Evolutionary conservation across 35 echinoderm and acorn worm species (phyloP), one percentile per base, ranked within the genome.

Genomic region (Strongylocentrotus purpuratus): DNA sequence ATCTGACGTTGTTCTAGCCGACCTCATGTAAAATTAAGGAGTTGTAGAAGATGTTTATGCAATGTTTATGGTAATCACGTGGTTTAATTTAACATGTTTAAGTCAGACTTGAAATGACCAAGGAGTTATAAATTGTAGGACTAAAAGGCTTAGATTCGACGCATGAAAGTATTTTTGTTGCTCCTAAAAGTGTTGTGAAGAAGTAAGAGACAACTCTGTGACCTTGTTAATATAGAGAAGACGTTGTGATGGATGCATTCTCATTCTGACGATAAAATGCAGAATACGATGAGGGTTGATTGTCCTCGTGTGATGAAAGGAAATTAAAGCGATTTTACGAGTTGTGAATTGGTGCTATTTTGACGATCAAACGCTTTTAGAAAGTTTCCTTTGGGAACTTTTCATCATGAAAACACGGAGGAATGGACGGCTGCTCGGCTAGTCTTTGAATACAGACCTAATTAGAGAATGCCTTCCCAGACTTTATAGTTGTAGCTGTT

Each of bases 331-430:
- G 65, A 78, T 78, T 78, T 78, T 78, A 78, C 65, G 65, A 78
- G 65, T 28, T 78, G 65, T 78, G 65, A 78, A 78, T 78, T 78
- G 65, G 65, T 78, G 65, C 65, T 78, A 78, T 78, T 78, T 78
- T 78, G 65, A 78, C 65, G 65, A 78, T 22, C 65, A n/a, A 78
- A 78, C 65, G 65, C 65, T 78, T 78, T 94, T 94, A 33, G 17
- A 94, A 59, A 61, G 48, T 70, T 94, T 94, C 70, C 92, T 25
- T 55, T 94, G 28, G 28, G 70, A 48, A 94, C 61, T 32, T 32
- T 61, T 31, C 33, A 94, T 33, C 32, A 94, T n/a, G 92, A 94
- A 33, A 94, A 31, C 48, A 55, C 28, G 65, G 22, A 78, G 22
- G 65, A 4, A 22, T n/a, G 20, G 65, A 78, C 65, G 65, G 65